Conservation (phyloP, 2,888 invertebrate genomes). For the Venusia cambrica region DNA sequence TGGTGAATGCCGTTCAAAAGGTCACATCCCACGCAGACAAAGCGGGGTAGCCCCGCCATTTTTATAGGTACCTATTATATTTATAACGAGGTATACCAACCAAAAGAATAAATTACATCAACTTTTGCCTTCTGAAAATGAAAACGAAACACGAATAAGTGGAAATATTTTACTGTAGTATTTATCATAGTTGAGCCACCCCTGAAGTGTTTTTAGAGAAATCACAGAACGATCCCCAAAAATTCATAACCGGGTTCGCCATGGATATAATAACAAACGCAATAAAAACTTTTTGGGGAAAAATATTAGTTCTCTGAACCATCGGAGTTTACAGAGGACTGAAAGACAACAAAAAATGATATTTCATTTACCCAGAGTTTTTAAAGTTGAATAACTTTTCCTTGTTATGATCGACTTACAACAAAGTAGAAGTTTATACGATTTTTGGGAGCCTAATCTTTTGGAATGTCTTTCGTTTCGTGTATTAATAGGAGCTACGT, state of each 20-base stretch:
- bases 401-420: slow-evolving; percentile 34
- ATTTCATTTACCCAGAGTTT: slow-evolving; percentile 42
- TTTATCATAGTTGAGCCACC: slow-evolving; percentile 29
- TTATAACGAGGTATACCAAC: too few species aligned
- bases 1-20: too few species aligned
- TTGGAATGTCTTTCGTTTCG: background rate
- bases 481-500: slow-evolving; percentile 12
- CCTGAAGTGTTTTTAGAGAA: slow-evolving; percentile 43
- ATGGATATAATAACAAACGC: slow-evolving; percentile 52
- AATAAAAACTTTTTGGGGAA: slow-evolving; percentile 50
- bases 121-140: slow-evolving; percentile 33
- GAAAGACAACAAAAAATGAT: slow-evolving; percentile 47
- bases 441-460: background rate
- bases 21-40: too few species aligned
- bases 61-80: too few species aligned
- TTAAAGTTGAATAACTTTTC: slow-evolving; percentile 40
- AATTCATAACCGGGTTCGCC: slow-evolving; percentile 42
- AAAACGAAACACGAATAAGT: slow-evolving; percentile 28
- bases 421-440: background rate
- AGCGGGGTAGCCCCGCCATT: too few species aligned
- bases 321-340: slow-evolving; percentile 44
- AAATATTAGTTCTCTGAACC: slow-evolving; percentile 54
- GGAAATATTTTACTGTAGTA: slow-evolving; percentile 37
- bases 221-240: slow-evolving; percentile 40
- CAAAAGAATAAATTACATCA: slow-evolving; percentile 33